Evolutionary conservation across 2,797 vertebrate genomes (phyloP), one percentile per base, ranked within the genome.

Genomic region (Sebastes elongatus): DNA sequence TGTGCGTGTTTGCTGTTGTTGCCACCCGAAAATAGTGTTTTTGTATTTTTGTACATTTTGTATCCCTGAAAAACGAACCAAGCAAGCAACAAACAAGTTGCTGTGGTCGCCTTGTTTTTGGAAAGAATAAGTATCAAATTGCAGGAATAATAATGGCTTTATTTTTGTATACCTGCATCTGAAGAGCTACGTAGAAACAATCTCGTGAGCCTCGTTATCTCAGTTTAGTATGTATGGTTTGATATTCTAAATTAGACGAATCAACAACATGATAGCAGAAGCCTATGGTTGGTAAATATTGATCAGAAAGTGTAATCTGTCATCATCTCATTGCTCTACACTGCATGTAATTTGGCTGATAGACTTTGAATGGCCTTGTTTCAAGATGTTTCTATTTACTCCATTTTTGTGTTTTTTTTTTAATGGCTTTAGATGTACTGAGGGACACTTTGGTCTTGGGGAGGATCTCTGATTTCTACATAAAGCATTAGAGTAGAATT

Each of bases 71-170:
- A 20, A 78, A 81, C 30, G 16, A 38, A 33, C 52, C 3, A 28
- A 59, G 28, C 53, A 60, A 69, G 73, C 69, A 68, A 74, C 46
- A 66, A 8, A 30, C 42, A 61, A 30, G 64, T 56, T 28, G 25
- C 25, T 10, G 28, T 64, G n/a, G 30, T 69, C 32, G 14, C 20
- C 13, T 9, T 38, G 25, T 64, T 59, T 77, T 77, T 53, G 16
- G 46, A 59, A 60, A 60, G 25, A 69, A 68, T 55, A 52, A 27
- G 53, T 9, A 60, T 68, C n/a, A 77, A 80, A 78, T 64, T 33
- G 46, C 27, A 72, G 27, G 33, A 65, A 70, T 61, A 73, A 70
- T 61, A 73, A 77, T 67, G 18, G 18, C 32, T 76, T 59, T 59
- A 59, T 78, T 64, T 77, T 63, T 38, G 25, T 33, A 32, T 63